Evolutionary conservation across 2,113 vertebrate species (phyloP).

Genomic region (Zootoca vivipara): DNA sequence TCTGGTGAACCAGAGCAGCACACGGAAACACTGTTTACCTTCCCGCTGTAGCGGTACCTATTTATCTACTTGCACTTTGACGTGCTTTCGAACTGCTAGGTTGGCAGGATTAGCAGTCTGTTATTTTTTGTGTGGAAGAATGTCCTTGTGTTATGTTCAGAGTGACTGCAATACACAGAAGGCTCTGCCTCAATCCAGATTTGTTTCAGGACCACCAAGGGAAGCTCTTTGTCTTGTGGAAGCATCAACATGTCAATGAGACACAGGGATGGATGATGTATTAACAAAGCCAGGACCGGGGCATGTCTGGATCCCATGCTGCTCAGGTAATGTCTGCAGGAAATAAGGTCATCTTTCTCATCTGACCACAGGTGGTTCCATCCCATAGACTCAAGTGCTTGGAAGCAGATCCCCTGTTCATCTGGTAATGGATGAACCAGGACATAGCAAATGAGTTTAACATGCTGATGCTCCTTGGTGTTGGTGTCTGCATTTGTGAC

Average conservation of each 20-base stretch:
- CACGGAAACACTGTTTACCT: too few relatives aligned
- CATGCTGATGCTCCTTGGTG: background rate
- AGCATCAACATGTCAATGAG: background rate
- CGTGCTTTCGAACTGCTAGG: too few relatives aligned
- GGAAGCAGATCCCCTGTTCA: background rate
- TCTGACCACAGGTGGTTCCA: background rate
- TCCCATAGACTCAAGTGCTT: background rate
- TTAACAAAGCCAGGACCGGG: background rate
- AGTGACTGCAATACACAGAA: background rate
- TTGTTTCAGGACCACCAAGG: background rate
- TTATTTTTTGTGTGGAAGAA: background rate
- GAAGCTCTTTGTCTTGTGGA: background rate
- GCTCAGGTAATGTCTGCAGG: background rate
- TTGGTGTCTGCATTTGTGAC: background rate
- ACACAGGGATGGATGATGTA: background rate
- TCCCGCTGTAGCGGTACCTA: too few relatives aligned
- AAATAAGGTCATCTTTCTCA: background rate
- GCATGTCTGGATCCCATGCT: background rate
- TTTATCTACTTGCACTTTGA: too few relatives aligned
- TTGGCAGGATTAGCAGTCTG: background rate
- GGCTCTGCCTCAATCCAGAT: background rate
- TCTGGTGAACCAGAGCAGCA: too few relatives aligned
- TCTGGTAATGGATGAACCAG: background rate
- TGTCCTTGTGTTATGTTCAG: too few relatives aligned
- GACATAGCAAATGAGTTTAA: background rate